Evolutionary conservation across 2,797 vertebrate genomes (phyloP), one percentile per base, ranked within the genome.

Genomic region (Melanotaenia maccullochi): DNA sequence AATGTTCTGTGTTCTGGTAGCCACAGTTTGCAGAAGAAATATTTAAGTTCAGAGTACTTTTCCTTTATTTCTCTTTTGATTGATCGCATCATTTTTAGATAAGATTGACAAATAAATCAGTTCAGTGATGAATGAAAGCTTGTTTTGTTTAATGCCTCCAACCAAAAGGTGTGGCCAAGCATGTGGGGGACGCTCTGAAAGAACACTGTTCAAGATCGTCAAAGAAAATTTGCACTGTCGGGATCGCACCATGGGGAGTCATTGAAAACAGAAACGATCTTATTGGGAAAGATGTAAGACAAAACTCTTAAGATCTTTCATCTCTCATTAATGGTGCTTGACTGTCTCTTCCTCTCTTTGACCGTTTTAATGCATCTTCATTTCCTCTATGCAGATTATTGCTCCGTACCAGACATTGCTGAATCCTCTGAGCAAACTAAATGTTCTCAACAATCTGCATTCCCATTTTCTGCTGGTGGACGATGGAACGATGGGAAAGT

Each of bases 381-480:
- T 68, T 47, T 62, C 28, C 0, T 60, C 68, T 25, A 20, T 79
- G 75, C 91, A 99, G 98, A 97, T 98, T 68, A 91, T 98, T 38
- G 96, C 97, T 82, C 96, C 98, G 0, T 99, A 99, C 87, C 98
- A 99, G 93, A 99, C 98, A 1, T 93, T 99, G 81, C 91, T 99
- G 86, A 99, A 99, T 84, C 98, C 98, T 66, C 93, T 99, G 81
- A 99, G 97, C 92, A 99, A 99, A 93, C 87, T 99, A 58, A 99
- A 98, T 11, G 96, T 99, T 84, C 93, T 99, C 71, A 99, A 99
- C 92, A 99, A 96, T 86, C 95, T 99, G 25, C 98, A 99, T 93
- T 99, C 98, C 49, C 98, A 99, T 91, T 99, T 99, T 92, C 95
- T 99, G 75, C 90, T 99, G 93, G 98, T 99, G 95, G 98, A 99